These are phyloP conservation scores for Oryzias javanicus DNA, from an alignment of 2,113 vertebrate species.

Conservation along the genomic window DNA sequence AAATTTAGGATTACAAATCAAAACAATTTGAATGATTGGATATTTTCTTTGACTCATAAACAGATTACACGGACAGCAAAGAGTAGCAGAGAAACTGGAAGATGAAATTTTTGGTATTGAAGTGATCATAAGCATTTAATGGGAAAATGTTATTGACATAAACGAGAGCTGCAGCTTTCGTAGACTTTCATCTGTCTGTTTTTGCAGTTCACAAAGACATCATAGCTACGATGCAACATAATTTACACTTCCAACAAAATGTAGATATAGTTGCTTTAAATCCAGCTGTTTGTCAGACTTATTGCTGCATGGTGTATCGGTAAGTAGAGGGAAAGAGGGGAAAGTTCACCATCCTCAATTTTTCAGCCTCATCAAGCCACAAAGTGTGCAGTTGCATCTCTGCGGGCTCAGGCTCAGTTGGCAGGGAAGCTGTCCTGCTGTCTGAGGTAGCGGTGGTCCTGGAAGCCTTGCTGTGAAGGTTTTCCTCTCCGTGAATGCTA, in stretches of 20 bases:
- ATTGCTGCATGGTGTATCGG: background rate
- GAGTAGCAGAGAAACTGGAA: background rate
- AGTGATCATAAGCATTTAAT: background rate
- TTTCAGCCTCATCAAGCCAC: conserved; percentile 4
- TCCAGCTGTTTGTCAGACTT: background rate
- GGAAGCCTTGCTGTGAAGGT: conserved; percentile 25
- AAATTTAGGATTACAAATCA: background rate
- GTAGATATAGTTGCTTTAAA: too few species aligned
- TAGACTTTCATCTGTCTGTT: background rate
- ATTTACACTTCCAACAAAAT: too few species aligned
- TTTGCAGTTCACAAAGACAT: too few species aligned
- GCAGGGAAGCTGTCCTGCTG: conserved; percentile 20
- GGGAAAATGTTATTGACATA: background rate
- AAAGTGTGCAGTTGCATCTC: conserved; percentile 8
- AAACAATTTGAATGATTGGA: background rate
- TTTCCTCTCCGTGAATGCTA: conserved; percentile 11
- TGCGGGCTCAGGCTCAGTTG: conserved; percentile 18
- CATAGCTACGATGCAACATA: too few species aligned
- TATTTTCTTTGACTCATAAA: background rate
- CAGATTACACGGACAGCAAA: background rate
- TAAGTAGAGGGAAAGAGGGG: conserved; percentile 3
- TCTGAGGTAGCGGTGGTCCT: conserved; percentile 28
- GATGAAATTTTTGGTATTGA: background rate
- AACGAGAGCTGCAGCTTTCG: background rate
- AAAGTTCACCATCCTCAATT: conserved; percentile 5